Base-by-base conservation (phyloP, 2,113 vertebrate genomes). In the Perccottus glenii region DNA sequence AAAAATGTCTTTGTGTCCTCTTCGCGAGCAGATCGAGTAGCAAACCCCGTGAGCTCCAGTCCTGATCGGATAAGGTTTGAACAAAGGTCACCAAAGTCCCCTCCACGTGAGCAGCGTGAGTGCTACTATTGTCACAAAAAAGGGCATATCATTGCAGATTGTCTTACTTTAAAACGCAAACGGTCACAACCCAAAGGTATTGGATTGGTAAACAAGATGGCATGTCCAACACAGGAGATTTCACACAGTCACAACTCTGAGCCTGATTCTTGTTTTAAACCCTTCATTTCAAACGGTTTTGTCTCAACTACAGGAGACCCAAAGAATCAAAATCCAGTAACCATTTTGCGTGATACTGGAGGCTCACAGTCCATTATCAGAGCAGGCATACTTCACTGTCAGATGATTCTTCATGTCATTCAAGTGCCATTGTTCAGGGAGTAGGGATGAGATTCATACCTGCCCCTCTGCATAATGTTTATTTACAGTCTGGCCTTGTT, bases 111-210 rank as follows among this genome's bases (percentile, higher is more conserved):
- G n/a, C 19, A 3, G 11, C 43, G 10, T 0, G 53, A 67, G 5
- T 33, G 65, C 4, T 59, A 42, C 6, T 50, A 68, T 9, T 50
- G 65, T 32, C 65, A 59, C 11, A 58, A 50, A n/a, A n/a, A n/a
- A n/a, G n/a, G n/a, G n/a, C n/a, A n/a, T n/a, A n/a, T n/a, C n/a
- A n/a, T n/a, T n/a, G n/a, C n/a, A n/a, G 55, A 59, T 11, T 68
- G 65, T 47, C 5, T 48, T 0, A 7, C 53, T 9, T 3, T 36
- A 12, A 67, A 48, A 9, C 11, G 33, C 6, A 67, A 56, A 9
- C 43, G 38, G 6, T 9, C 9, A 5, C 16, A 9, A 5, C 19
- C 19, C 43, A 64, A 51, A 32, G 10, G 6, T 9, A 9, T 57
- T 32, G 5, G 52, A 8, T 10, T 67, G 33, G 3, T 47, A 7